Base-by-base conservation (phyloP, 1,140 invertebrate genomes). In the Physella acuta region DNA sequence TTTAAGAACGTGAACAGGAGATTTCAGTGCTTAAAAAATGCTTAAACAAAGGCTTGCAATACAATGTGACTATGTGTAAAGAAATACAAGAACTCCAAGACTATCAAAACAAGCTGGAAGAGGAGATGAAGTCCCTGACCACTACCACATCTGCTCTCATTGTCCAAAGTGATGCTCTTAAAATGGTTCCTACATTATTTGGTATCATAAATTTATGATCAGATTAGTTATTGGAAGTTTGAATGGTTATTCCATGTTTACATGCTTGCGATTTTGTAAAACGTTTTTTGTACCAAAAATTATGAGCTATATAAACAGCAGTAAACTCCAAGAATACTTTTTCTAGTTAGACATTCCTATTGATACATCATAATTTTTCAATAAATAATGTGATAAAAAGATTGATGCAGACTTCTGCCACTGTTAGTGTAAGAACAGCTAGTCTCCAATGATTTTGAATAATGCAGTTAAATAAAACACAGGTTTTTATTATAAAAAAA, bases 181-280 rank as follows among this genome's bases (percentile, higher is more conserved):
- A 80, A 70, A 83, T 82, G 79, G 80, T 83, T 4, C 79, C 79
- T 3, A 81, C 81, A 39, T 65, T 83, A 44, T 83, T 83, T 76
- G 81, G 81, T n/a, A 79, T 82, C 30, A 80, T 81, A 1, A 80
- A 82, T 58, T 83, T 82, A 53, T 78, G 70, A 73, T 34, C 56
- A 37, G n/a, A n/a, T n/a, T 30, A 52, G 44, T n/a, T 0, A 24
- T 36, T 39, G 33, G 24, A 62, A 62, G n/a, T n/a, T n/a, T n/a
- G n/a, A n/a, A 11, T 8, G 39, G 39, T 44, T 44, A 44, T 44
- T 44, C 8, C 8, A 44, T 44, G 20, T 11, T 8, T 44, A 20
- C 8, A 44, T 44, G 8, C 20, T 44, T 44, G 39, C 8, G 39
- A 20, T 11, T 44, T 44, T 44, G 8, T 44, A 11, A 11, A 11